A percentile compares a stretch with the other conserved stretches of the same genome.
Evolutionary conservation across 2,113 vertebrate species (phyloP).

Genomic region (Lepus timidus): DNA sequence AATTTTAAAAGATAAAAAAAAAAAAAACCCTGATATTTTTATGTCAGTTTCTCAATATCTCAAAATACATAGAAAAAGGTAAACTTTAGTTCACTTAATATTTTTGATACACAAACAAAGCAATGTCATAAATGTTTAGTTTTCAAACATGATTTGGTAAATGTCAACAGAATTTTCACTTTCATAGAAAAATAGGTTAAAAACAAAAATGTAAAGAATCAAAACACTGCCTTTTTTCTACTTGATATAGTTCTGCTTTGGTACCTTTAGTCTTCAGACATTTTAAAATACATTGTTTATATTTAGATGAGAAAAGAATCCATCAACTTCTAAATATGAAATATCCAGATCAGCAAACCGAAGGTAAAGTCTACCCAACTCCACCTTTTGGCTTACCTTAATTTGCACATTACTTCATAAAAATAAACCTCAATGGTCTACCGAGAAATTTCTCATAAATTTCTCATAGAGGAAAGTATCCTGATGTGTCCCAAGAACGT

Average conservation of each 20-base stretch:
- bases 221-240: slow-evolving; percentile 28
- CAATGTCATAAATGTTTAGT: slow-evolving; percentile 68
- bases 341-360: slow-evolving; percentile 16
- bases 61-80: slow-evolving; percentile 79
- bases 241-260: slow-evolving; percentile 66
- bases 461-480: slow-evolving; percentile 58
- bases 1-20: slow-evolving; percentile 66
- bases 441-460: slow-evolving; percentile 58
- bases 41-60: slow-evolving; percentile 67
- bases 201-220: slow-evolving; percentile 66
- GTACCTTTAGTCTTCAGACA: slow-evolving; percentile 60
- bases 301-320: slow-evolving; percentile 62
- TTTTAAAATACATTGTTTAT: slow-evolving; percentile 57
- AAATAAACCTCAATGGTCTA: slow-evolving; percentile 34
- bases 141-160: slow-evolving; percentile 78
- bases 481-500: slow-evolving; percentile 31
- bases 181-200: slow-evolving; percentile 72
- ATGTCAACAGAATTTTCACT: slow-evolving; percentile 71
- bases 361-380: slow-evolving; percentile 29
- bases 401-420: slow-evolving; percentile 68
- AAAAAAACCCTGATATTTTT: slow-evolving; percentile 70
- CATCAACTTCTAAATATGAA: slow-evolving; percentile 38
- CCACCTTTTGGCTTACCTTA: background rate
- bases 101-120: slow-evolving; percentile 76
- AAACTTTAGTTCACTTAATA: slow-evolving; percentile 76